A percentile compares a stretch with the other conserved stretches of the same genome.
These are phyloP conservation scores for Phaethornis superciliosus DNA, from an alignment of 2,113 vertebrate genomes.

Conservation along the genomic window DNA sequence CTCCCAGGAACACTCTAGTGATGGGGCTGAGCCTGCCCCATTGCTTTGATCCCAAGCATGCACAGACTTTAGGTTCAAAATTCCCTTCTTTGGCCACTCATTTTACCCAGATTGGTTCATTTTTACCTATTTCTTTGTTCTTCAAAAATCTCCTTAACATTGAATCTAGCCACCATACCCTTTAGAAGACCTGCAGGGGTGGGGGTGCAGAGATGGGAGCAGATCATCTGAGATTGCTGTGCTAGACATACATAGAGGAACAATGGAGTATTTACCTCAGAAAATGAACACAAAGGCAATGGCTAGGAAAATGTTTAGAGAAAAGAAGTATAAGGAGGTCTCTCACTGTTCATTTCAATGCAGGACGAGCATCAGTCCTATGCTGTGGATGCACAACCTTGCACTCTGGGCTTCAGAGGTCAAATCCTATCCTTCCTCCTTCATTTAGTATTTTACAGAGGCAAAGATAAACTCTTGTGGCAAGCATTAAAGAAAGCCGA, in stretches of 20 bases:
- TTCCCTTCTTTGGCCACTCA: not conserved
- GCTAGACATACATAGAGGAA: not conserved
- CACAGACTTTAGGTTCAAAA: not conserved
- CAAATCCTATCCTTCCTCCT: not conserved
- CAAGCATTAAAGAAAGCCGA: not conserved
- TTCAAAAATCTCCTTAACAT: not conserved
- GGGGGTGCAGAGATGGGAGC: not conserved
- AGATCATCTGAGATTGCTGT: not conserved
- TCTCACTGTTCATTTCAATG: not conserved
- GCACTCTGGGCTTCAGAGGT: not conserved
- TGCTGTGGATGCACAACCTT: not conserved
- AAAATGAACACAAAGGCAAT: not conserved
- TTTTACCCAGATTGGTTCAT: not conserved
- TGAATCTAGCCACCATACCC: not conserved
- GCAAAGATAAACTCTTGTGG: not conserved
- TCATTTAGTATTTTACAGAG: not conserved
- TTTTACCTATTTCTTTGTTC: not conserved
- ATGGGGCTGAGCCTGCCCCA: not conserved
- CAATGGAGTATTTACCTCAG: not conserved
- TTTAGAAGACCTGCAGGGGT: not conserved
- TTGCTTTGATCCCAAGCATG: not conserved
- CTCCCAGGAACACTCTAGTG: accelerated
- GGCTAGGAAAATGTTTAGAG: not conserved
- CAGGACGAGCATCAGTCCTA: not conserved
- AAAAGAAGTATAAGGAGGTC: not conserved